Percentiles rank a stretch among this genome's conserved stretches.
phyloP scores from a whole-genome alignment of 1,140 invertebrate genomes.

The Bombus confusus region DNA sequence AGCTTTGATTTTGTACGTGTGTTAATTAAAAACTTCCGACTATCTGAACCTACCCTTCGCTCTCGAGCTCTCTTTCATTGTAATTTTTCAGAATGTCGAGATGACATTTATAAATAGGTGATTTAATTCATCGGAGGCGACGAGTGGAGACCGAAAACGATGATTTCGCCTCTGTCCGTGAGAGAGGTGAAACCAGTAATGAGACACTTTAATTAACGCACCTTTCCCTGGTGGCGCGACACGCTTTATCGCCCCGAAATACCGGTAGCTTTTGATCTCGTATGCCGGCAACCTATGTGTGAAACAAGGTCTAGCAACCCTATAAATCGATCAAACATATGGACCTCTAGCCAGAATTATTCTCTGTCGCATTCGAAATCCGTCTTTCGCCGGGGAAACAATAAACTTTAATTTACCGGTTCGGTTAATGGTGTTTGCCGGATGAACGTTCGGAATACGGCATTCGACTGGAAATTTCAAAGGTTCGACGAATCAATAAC shows the following conservation, averaged over 20 bases:
- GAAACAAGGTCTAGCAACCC: constrained; percentile 14
- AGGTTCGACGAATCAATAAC: not conserved
- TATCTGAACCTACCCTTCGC: constrained; percentile 4
- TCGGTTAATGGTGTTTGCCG: not conserved
- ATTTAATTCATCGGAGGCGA: constrained; percentile 53
- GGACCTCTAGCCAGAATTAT: not conserved
- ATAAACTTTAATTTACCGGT: constrained; percentile 7
- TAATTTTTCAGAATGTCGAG: constrained; percentile 33
- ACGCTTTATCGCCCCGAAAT: constrained; percentile 39
- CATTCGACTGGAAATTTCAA: not conserved
- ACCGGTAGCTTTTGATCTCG: constrained; percentile 60
- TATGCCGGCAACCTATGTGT: not conserved
- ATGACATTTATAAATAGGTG: constrained; percentile 58
- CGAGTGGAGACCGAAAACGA: not conserved
- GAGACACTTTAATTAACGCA: constrained; percentile 68
- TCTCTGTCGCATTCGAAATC: not conserved
- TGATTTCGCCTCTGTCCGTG: constrained; percentile 3
- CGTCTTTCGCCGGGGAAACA: not conserved
- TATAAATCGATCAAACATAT: constrained; percentile 32
- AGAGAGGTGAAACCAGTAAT: constrained; percentile 48
- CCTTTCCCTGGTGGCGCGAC: constrained; percentile 38
- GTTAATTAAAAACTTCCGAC: constrained; percentile 61
- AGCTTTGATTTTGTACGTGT: not conserved
- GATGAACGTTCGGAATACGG: too few species aligned
- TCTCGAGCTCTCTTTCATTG: constrained; percentile 14